Conservation (phyloP, 1,140 invertebrate species). For the Pseudomyrmex pallidus region DNA sequence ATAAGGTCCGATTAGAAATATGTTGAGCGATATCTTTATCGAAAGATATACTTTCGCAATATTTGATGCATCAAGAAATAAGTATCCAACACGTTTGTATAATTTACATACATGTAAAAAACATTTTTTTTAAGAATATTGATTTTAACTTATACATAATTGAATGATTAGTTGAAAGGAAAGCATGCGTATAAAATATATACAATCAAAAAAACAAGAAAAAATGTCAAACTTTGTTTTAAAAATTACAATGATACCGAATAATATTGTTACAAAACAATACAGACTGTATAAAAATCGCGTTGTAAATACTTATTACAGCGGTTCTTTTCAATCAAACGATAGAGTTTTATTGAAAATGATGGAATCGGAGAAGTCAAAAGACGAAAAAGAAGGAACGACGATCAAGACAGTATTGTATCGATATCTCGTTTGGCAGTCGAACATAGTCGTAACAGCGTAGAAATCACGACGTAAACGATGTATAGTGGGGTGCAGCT, state of each 20-base stretch:
- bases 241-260: background rate
- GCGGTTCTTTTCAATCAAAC: background rate
- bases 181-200: background rate
- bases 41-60: conserved; percentile 40
- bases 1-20: conserved; percentile 65
- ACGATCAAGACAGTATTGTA: conserved; percentile 22
- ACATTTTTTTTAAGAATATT: background rate
- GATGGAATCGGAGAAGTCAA: background rate
- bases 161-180: too few relatives aligned
- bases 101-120: too few relatives aligned
- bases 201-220: background rate
- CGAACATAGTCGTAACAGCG: conserved; percentile 4
- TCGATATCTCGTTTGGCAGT: conserved; percentile 32
- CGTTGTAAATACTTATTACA: conserved; percentile 38
- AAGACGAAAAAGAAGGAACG: background rate
- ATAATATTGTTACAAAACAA: background rate
- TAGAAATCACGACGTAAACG: conserved; percentile 55
- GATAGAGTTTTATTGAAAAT: conserved; percentile 30
- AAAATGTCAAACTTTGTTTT: background rate
- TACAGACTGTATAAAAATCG: background rate
- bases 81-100: conserved; percentile 3
- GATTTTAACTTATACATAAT: background rate
- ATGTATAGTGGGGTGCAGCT: conserved; percentile 69
- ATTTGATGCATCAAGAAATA: background rate
- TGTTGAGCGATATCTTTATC: conserved; percentile 64